Evolutionary conservation across 1,140 invertebrate species (phyloP).

Genomic region (Neodiprion pinetum): DNA sequence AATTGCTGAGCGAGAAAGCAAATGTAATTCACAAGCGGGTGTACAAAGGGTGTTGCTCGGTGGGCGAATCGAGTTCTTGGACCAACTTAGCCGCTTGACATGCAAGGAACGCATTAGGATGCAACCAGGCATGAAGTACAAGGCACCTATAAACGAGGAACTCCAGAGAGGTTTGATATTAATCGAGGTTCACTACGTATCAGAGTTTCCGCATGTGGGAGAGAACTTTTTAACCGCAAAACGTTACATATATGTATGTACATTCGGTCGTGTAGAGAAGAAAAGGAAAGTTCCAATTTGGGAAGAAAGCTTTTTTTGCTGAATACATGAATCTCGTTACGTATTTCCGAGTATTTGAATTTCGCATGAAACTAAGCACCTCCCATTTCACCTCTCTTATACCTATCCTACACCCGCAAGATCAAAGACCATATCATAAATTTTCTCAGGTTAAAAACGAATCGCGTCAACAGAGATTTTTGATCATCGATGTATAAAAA

Average conservation of each 20-base stretch:
- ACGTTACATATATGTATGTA: too few relatives aligned
- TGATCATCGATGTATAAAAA: neutral
- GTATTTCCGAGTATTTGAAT: neutral
- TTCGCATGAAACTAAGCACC: neutral
- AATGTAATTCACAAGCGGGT: neutral
- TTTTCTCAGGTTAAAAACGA: neutral
- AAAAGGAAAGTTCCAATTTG: too few relatives aligned
- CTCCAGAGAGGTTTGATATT: neutral
- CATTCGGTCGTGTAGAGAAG: too few relatives aligned
- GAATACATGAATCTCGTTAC: too few relatives aligned
- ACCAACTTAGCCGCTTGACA: neutral
- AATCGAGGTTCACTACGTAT: neutral
- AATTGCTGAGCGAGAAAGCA: neutral
- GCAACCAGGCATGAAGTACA: neutral
- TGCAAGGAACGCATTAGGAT: conserved; percentile 4
- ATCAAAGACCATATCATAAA: neutral
- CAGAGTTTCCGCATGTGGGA: too few relatives aligned
- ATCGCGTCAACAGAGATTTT: neutral
- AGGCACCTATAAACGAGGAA: neutral
- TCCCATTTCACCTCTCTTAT: neutral
- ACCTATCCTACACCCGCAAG: neutral
- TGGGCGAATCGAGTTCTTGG: neutral
- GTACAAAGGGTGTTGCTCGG: neutral
- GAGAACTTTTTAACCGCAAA: too few relatives aligned
- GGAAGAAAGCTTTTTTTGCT: too few relatives aligned